Evolutionary conservation across 2,888 invertebrate genomes (phyloP), one percentile per base, ranked within the genome.

Genomic region (Vanessa cardui): DNA sequence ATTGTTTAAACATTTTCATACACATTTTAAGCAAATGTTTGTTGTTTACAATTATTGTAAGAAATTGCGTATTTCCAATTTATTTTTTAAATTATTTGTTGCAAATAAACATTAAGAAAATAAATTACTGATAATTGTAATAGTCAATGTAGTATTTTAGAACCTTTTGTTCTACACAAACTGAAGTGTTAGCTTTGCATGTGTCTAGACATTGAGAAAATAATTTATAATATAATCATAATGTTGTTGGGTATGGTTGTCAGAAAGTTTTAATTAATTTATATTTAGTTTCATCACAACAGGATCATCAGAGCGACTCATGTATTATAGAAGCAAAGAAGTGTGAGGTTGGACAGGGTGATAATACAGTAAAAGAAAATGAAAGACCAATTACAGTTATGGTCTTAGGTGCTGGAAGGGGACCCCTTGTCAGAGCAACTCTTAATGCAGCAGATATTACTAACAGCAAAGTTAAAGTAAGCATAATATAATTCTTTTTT

Each of bases 381-480:
- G 80, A 80, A 49, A 76, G 77, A 67, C 80, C 83, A 15, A 82
- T 93, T 15, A 91, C 96, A 64, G 93, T 98, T 26, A 98, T 98
- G 96, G 96, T 99, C 15, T 94, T 99, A 44, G 98, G 98, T 15
- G 99, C 98, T 56, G 99, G 99, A 1, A 93, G 99, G 78, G 99
- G 99, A 0, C 99, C 99, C 0, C 89, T 99, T 62, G 98, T 99
- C 3, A 94, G 97, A 76, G 97, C 98, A n/a, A 95, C 97, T 61
- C 87, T 99, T 2, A 96, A 96, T 84, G 99, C 99, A 9, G 92
- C 94, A 93, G 97, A 94, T 74, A 94, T 95, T 74, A 95, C 97
- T 0, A 94, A 95, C 47, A 93, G 95, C 39, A 94, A 95, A 85
- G 94, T 98, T 5, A 96, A 96, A 85, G 94, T 92, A 73, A 71